These are phyloP conservation scores for Tenodera sinensis DNA, from an alignment of 2,888 invertebrate genomes.

Conservation along the genomic window DNA sequence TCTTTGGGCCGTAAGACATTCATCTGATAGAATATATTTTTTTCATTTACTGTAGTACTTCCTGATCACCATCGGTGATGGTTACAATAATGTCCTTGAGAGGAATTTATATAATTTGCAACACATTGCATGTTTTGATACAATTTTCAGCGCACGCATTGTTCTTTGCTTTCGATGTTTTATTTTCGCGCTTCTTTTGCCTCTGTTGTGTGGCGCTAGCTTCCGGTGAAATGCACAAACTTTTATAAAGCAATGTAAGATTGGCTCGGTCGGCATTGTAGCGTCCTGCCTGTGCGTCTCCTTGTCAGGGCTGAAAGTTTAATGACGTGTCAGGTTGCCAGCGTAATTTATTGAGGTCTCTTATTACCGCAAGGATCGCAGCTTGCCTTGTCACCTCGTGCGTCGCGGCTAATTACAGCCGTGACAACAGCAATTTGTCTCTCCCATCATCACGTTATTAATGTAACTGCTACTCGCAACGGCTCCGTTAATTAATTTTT, in stretches of 20 bases:
- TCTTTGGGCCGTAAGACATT: too few species aligned
- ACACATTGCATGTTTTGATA: too few species aligned
- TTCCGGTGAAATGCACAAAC: not conserved
- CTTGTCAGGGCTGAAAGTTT: slow-evolving; percentile 1
- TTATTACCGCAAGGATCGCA: not conserved
- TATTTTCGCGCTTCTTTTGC: not conserved
- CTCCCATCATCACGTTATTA: not conserved
- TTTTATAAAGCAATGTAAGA: not conserved
- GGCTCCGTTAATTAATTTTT: not conserved
- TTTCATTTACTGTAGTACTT: too few species aligned
- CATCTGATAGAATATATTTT: too few species aligned
- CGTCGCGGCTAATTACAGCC: not conserved
- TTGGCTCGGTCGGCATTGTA: not conserved
- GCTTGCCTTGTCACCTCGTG: not conserved
- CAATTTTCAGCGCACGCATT: too few species aligned
- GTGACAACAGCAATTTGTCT: not conserved
- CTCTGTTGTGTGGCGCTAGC: not conserved
- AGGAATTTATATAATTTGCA: too few species aligned
- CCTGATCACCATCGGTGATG: too few species aligned
- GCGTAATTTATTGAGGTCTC: not conserved
- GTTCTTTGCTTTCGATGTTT: too few species aligned
- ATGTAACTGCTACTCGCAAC: not conserved
- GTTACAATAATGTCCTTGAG: too few species aligned
- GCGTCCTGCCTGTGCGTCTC: slow-evolving; percentile 26
- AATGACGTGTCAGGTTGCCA: not conserved